Base-by-base conservation (phyloP, 2,888 invertebrate genomes). In the Cosmopolites sordidus region DNA sequence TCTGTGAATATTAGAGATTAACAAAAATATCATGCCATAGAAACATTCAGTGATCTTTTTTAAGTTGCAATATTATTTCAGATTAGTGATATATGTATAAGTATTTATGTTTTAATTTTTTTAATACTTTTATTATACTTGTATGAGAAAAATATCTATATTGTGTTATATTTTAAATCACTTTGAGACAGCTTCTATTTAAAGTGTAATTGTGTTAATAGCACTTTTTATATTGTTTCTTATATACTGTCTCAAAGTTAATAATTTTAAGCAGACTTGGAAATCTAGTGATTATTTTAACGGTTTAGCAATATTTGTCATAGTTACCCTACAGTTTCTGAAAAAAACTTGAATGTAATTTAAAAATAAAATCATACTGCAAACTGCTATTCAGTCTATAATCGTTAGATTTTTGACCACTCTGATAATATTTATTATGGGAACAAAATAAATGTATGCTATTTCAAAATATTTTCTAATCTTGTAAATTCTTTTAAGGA, bases 41-140 rank as follows among this genome's bases (percentile, higher is more conserved):
- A 57, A 63, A 62, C 63, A 63, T 63, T 63, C 63, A 62, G 63
- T 62, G 52, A 54, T 52, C n/a, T 44, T 17, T 58, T 37, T 41
- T 52, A 39, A 48, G 43, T 54, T 48, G 57, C 50, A 57, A 53
- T 53, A 56, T 33, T 9, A 8, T 51, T 29, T 48, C 39, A 48
- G 29, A 30, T 47, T 41, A 48, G 30, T 30, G 30, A 51, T 45
- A 43, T 49, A 43, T 43, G 17, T 33, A 37, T 49, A 49, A 30
- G 42, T 53, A 43, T 48, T 43, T 48, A 52, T 29, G 16, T 42
- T 42, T 22, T 53, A 48, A 39, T 44, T 42, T 16, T 41, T 43
- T 48, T 41, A 39, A 43, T 49, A 43, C n/a, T n/a, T 12, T 18
- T 44, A 48, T 48, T 29, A 9, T 33, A 6, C 3, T 12, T 12